These are phyloP conservation scores for Trissolcus brochymenae DNA, from an alignment of 2,888 invertebrate genomes.

Conservation along the genomic window DNA sequence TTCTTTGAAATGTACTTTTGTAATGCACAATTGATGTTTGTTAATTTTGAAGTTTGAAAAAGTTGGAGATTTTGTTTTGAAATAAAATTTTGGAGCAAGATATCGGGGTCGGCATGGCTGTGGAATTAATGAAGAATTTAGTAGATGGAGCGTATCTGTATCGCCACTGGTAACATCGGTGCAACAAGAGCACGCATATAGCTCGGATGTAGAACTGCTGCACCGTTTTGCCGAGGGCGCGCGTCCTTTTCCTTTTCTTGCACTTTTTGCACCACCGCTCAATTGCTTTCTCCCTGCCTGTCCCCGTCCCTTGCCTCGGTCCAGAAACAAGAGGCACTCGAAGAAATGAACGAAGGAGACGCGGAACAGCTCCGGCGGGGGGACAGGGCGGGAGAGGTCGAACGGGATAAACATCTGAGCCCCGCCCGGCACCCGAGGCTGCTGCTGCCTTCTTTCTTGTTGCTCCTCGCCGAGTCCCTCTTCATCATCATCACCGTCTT, in stretches of 20 bases:
- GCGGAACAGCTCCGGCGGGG: constrained; percentile 62
- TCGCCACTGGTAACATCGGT: constrained; percentile 71
- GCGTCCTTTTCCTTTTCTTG: constrained; percentile 60
- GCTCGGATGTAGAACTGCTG: constrained; percentile 59
- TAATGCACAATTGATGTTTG: no score
- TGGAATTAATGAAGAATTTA: constrained; percentile 45
- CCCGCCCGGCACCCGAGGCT: constrained; percentile 76
- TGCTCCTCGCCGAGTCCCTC: constrained; percentile 65
- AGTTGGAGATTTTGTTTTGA: no score
- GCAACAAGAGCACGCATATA: constrained; percentile 69
- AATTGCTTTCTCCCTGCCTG: constrained; percentile 52
- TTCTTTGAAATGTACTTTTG: no score
- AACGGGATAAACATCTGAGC: constrained; percentile 76
- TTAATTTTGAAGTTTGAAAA: no score
- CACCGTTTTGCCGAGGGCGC: constrained; percentile 69
- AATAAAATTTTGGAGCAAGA: background rate
- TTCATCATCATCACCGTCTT: constrained; percentile 61
- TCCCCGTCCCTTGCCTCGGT: constrained; percentile 25
- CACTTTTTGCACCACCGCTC: constrained; percentile 57
- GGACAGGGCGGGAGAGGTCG: constrained; percentile 73
- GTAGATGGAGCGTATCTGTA: constrained; percentile 59
- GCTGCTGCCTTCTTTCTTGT: constrained; percentile 63
- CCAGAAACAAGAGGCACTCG: constrained; percentile 66
- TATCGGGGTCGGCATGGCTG: background rate
- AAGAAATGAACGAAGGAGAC: constrained; percentile 57